A percentile compares a stretch with the other conserved stretches of the same genome.
These are phyloP conservation scores for Sebastes melanostomus DNA, from an alignment of 2,797 vertebrate species.

Conservation along the genomic window DNA sequence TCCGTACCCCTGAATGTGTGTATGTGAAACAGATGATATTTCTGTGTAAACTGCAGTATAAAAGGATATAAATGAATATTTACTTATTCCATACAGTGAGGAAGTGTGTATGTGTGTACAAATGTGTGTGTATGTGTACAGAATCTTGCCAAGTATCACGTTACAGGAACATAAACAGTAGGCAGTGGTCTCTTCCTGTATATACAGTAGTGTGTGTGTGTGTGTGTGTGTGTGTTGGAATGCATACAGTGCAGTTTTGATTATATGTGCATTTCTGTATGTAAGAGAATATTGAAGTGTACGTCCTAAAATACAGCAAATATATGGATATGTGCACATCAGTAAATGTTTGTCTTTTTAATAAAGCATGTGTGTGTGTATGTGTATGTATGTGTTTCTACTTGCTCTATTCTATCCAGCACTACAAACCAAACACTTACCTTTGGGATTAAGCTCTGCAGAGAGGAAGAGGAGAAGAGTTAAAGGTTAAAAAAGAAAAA, in stretches of 20 bases:
- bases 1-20: neutral
- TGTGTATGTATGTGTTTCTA: constrained; percentile 15
- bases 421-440: constrained; percentile 69
- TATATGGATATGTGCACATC: neutral
- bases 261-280: constrained; percentile 17
- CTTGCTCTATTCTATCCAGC: constrained; percentile 45
- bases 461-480: constrained; percentile 44
- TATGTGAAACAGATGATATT: constrained; percentile 46
- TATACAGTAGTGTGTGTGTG: constrained; percentile 46
- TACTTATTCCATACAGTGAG: constrained; percentile 59
- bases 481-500: constrained; percentile 20
- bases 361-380: neutral
- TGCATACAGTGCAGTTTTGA: constrained; percentile 16
- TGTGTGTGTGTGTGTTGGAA: constrained; percentile 24
- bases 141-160: constrained; percentile 60
- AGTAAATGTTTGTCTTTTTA: constrained; percentile 1
- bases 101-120: constrained; percentile 46
- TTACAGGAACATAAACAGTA: constrained; percentile 77
- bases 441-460: constrained; percentile 82
- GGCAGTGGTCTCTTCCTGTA: constrained; percentile 66
- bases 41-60: constrained; percentile 53
- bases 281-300: neutral
- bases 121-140: constrained; percentile 17
- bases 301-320: neutral
- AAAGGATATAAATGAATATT: constrained; percentile 65